Base-by-base conservation (phyloP, 2,113 vertebrate genomes). In the Planiliza haematocheilus region DNA sequence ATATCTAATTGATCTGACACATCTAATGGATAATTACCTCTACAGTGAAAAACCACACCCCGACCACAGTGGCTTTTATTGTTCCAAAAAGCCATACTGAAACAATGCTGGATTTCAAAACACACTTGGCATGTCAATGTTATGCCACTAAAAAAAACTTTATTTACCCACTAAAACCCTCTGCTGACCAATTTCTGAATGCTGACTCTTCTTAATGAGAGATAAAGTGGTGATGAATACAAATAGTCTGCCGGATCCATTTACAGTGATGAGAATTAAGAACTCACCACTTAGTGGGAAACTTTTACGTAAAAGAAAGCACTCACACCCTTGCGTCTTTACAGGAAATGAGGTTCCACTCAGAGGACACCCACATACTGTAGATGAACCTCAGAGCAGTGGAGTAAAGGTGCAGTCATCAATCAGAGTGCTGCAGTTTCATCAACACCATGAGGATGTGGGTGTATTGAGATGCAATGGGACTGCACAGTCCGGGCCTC, bases 1-100 rank as follows among this genome's bases (percentile, higher is more conserved):
- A 42, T 51, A 41, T 70, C 57, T 51, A 72, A 81, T 68, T 68
- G 61, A 77, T 75, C 63, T 57, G 70, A 86, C 83, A 80, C 73
- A 30, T 81, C 77, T 85, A 86, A 89, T 86, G 84, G 88, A 83
- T 85, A 77, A 88, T 90, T 81, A 79, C 79, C 11, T 56, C 74
- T 87, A 18, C 10, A 48, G 68, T 69, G 43, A n/a, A 74, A 82
- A 79, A 76, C 81, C 85, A 77, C 83, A 79, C 58, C 16, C 12
- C 43, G n/a, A 85, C 90, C 90, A 56, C 86, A 81, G 56, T 12
- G 1, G 61, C 68, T 74, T 91, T 90, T 83, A 89, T 72, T 74
- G 64, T 86, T 86, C 67, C 2, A 1, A 74, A 82, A 88, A 86
- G 67, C 66, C 57, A 51, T 10, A 39, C 78, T 41, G 48, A 57